These are phyloP conservation scores for Meteorus colon DNA, from an alignment of 2,888 invertebrate species.

Conservation along the genomic window DNA sequence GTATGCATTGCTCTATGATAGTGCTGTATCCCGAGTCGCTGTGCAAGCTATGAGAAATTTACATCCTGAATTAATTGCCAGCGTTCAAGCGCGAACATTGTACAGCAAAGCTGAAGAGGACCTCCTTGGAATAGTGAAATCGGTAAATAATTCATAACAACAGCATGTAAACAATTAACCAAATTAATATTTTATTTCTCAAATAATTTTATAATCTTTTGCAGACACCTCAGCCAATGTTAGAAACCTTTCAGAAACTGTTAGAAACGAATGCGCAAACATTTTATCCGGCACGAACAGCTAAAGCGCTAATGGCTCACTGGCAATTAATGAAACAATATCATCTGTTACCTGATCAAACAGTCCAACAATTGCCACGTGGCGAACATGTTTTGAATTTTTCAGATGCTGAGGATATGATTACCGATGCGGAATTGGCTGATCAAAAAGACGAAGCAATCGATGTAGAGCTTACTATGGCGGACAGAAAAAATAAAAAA, in stretches of 20 bases:
- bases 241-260: conserved; percentile 89
- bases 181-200: background rate
- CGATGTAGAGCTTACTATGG: conserved; percentile 84
- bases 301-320: conserved; percentile 88
- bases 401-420: conserved; percentile 93
- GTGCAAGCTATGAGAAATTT: conserved; percentile 94
- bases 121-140: conserved; percentile 85
- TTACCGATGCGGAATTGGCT: conserved; percentile 87
- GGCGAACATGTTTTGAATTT: conserved; percentile 83
- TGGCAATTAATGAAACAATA: conserved; percentile 96
- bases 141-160: conserved; percentile 75
- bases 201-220: conserved; percentile 43
- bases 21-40: conserved; percentile 93
- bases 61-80: conserved; percentile 91
- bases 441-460: conserved; percentile 88
- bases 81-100: conserved; percentile 90
- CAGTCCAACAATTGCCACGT: conserved; percentile 79
- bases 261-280: conserved; percentile 87
- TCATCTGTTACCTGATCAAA: conserved; percentile 92
- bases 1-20: conserved; percentile 96
- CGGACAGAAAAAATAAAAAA: conserved; percentile 85
- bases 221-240: conserved; percentile 82
- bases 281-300: conserved; percentile 91
- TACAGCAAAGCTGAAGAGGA: conserved; percentile 94
- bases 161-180: conserved; percentile 8